Conservation (phyloP, 2,888 invertebrate genomes). For the Dysmachus trigonus region DNA sequence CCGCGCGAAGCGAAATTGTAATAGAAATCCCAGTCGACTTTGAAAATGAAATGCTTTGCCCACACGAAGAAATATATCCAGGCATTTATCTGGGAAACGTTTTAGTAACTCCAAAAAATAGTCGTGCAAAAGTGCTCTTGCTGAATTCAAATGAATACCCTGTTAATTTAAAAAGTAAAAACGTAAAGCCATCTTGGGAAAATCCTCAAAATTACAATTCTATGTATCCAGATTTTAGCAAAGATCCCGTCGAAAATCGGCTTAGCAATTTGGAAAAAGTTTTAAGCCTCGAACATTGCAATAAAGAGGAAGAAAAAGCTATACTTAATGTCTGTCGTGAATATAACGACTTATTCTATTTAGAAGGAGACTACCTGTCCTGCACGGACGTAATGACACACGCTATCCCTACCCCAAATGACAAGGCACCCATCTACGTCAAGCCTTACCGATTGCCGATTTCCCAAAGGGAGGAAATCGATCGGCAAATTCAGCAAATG, state of each 20-base stretch:
- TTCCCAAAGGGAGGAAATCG: slow-evolving; percentile 37
- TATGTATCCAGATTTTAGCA: background rate
- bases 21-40: no score
- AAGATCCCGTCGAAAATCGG: background rate
- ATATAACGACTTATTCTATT: slow-evolving; percentile 47
- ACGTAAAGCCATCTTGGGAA: background rate
- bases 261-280: background rate
- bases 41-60: no score
- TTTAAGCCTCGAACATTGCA: no score
- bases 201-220: background rate
- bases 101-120: no score
- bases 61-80: no score
- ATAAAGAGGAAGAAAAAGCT: no score
- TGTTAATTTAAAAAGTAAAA: background rate
- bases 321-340: slow-evolving; percentile 52
- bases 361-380: slow-evolving; percentile 54
- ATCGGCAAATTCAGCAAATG: slow-evolving; percentile 54
- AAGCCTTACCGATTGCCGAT: slow-evolving; percentile 43
- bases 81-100: no score
- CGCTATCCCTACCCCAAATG: background rate
- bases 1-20: no score
- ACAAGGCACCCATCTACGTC: slow-evolving; percentile 27
- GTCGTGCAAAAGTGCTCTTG: no score
- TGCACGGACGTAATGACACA: slow-evolving; percentile 52
- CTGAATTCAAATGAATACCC: background rate